Evolutionary conservation across 2,888 invertebrate species (phyloP).

Genomic region (Chironomus riparius): DNA sequence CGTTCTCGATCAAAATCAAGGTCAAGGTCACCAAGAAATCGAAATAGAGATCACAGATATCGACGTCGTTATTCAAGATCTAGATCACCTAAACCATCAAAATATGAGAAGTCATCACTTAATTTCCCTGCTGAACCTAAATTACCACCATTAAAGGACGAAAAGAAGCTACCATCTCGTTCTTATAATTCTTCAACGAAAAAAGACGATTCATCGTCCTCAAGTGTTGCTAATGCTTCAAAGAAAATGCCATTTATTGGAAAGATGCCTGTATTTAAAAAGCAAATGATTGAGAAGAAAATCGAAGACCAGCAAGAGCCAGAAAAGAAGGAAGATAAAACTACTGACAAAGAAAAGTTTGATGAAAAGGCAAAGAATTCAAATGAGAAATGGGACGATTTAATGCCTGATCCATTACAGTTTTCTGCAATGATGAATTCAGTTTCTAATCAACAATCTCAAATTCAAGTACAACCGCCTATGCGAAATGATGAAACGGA

Average conservation of each 20-base stretch:
- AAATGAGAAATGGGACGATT: conserved; percentile 34
- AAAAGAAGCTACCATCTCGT: conserved; percentile 10
- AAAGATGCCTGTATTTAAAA: conserved; percentile 69
- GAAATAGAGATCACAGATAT: conserved; percentile 29
- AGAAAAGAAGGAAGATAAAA: conserved; percentile 35
- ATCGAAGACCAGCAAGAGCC: conserved; percentile 30
- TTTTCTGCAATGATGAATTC: conserved; percentile 40
- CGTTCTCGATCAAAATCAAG: conserved; percentile 9
- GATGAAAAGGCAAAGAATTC: neutral
- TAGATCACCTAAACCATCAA: conserved; percentile 32
- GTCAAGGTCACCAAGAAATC: conserved; percentile 28
- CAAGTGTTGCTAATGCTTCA: conserved; percentile 38
- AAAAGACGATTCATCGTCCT: conserved; percentile 27
- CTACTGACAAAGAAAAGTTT: neutral
- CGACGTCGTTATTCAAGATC: conserved; percentile 32
- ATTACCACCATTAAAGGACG: conserved; percentile 5
- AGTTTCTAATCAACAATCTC: conserved; percentile 37
- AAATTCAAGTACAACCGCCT: conserved; percentile 28
- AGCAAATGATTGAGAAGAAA: conserved; percentile 38
- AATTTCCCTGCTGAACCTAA: conserved; percentile 32
- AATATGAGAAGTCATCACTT: conserved; percentile 39
- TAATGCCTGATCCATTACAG: conserved; percentile 43
- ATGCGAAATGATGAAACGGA: conserved; percentile 36
- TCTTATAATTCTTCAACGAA: conserved; percentile 14
- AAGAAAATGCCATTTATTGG: conserved; percentile 78